Percentiles rank a stretch among this genome's conserved stretches.
Evolutionary conservation across 2,113 vertebrate genomes (phyloP).

Genomic region (cattle (Bos taurus)): DNA sequence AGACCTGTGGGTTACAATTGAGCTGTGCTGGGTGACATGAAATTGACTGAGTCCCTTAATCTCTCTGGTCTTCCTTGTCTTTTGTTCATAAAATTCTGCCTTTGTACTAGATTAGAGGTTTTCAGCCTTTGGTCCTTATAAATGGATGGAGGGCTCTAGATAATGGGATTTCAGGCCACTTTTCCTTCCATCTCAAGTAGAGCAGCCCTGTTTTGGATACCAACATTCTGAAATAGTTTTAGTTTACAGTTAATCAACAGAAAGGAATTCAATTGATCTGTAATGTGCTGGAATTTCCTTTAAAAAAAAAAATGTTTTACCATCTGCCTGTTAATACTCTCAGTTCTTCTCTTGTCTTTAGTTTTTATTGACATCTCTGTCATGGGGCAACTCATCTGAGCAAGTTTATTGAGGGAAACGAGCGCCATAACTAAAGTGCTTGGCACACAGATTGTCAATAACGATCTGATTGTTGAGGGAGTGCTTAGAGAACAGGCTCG

Average conservation of each 20-base stretch:
- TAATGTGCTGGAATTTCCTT: background rate
- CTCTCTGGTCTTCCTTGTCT: background rate
- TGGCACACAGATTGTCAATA: background rate
- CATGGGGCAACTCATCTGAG: background rate
- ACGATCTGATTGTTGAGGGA: background rate
- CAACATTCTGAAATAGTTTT: background rate
- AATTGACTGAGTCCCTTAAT: background rate
- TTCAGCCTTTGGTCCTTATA: background rate
- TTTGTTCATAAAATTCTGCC: background rate
- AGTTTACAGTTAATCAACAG: background rate
- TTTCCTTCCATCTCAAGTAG: background rate
- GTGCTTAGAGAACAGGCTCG: background rate
- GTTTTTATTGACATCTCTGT: background rate
- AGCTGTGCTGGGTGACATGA: no score
- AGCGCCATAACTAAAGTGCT: background rate
- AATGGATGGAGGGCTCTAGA: background rate
- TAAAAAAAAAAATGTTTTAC: background rate
- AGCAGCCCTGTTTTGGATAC: background rate
- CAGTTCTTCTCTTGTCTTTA: background rate
- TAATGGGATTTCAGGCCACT: background rate
- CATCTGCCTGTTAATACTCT: background rate
- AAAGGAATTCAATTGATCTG: background rate
- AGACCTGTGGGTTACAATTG: background rate
- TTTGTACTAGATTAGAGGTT: background rate
- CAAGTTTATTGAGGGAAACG: background rate